These are phyloP conservation scores for Pseudococcus viburni DNA, from an alignment of 2,888 invertebrate species.

Conservation along the genomic window DNA sequence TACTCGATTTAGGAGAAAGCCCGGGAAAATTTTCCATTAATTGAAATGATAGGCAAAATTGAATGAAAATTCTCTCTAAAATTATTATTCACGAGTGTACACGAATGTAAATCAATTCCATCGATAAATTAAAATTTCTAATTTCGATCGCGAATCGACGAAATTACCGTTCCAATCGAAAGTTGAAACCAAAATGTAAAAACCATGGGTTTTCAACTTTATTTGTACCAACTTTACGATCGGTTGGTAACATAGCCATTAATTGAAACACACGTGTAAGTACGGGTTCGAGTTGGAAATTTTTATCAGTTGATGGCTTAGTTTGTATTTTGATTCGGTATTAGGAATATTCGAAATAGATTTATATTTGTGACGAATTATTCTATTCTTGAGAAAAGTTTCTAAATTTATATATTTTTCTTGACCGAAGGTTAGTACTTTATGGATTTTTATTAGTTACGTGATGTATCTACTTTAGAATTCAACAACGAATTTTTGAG, in stretches of 20 bases:
- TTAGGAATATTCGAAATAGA: not conserved
- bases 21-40: not conserved
- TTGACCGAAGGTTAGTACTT: not conserved
- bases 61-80: too few relatives aligned
- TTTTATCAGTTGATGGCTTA: conserved; percentile 16
- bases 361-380: not conserved
- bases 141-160: not conserved
- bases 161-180: not conserved
- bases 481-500: too few relatives aligned
- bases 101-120: not conserved
- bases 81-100: too few relatives aligned
- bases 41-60: not conserved
- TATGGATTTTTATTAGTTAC: not conserved
- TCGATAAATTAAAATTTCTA: not conserved
- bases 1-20: not conserved
- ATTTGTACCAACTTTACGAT: not conserved
- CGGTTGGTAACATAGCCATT: conserved; percentile 34
- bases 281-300: not conserved
- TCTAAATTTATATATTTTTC: not conserved
- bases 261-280: conserved; percentile 43
- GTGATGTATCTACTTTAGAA: not conserved
- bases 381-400: not conserved
- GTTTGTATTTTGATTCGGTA: not conserved
- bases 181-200: not conserved
- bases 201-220: not conserved